Conservation (phyloP, 2,888 invertebrate genomes). For the Orchestes rusci region DNA sequence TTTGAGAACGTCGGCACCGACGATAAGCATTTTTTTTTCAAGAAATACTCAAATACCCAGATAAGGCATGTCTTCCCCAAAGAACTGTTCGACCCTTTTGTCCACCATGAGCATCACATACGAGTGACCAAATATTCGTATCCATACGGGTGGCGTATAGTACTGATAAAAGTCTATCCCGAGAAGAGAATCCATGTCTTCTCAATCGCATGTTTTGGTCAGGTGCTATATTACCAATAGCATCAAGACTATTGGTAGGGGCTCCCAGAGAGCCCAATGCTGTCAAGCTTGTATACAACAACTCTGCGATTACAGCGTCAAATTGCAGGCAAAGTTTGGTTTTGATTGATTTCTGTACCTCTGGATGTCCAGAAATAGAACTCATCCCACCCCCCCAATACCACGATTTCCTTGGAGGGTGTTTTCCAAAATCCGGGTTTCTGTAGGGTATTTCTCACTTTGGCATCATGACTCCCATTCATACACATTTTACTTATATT, state of each 20-base stretch:
- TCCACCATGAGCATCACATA: conserved; percentile 24
- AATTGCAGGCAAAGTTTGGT: conserved; percentile 32
- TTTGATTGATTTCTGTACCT: conserved; percentile 24
- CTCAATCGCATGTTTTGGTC: conserved; percentile 26
- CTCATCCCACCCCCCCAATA: no score
- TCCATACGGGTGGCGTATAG: conserved; percentile 22
- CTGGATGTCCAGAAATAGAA: conserved; percentile 18
- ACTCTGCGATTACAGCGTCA: conserved; percentile 35
- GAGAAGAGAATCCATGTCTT: conserved; percentile 22
- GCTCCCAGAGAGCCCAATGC: conserved; percentile 32
- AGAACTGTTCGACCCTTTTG: conserved; percentile 19
- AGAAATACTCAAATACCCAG: no score
- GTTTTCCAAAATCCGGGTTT: no score
- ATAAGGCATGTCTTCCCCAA: conserved; percentile 25
- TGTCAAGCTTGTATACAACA: conserved; percentile 30
- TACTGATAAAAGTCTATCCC: conserved; percentile 18
- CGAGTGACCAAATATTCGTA: conserved; percentile 14
- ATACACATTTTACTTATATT: no score
- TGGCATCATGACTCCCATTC: no score
- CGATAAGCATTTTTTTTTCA: no score
- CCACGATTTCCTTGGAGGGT: no score
- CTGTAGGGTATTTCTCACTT: no score
- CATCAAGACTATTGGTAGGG: conserved; percentile 22
- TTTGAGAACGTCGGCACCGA: no score
- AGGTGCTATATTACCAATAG: conserved; percentile 27